phyloP scores from a whole-genome alignment of 2,888 invertebrate species.

The Noctua janthina region DNA sequence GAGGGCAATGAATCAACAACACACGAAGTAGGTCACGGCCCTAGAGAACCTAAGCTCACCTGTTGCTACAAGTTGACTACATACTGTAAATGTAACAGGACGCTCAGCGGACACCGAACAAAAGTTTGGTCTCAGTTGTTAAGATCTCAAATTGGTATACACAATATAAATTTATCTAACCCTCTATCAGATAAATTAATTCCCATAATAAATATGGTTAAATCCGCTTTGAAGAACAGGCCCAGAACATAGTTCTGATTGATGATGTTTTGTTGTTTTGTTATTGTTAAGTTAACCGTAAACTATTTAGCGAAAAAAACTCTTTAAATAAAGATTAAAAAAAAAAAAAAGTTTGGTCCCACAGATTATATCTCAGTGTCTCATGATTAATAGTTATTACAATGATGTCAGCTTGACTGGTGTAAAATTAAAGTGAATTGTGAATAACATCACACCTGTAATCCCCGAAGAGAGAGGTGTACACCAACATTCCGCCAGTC shows the following conservation, averaged over 20 bases:
- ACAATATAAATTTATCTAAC: no score
- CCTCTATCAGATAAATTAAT: no score
- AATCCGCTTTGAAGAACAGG: no score
- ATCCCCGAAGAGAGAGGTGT: no score
- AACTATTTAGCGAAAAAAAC: no score
- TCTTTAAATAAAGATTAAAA: no score
- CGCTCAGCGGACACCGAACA: conserved; percentile 11
- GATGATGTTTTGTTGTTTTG: no score
- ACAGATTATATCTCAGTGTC: conserved; percentile 15
- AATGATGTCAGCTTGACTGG: background rate
- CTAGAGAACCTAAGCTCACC: conserved; percentile 58
- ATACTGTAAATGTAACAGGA: conserved; percentile 50
- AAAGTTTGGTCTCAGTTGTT: conserved; percentile 1
- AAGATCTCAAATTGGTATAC: no score
- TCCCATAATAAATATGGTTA: no score
- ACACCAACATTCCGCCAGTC: no score
- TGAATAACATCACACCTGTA: background rate
- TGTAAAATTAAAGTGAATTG: background rate
- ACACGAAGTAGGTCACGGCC: conserved; percentile 73
- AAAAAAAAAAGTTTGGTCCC: background rate
- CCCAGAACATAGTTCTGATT: no score
- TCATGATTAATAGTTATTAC: conserved; percentile 25
- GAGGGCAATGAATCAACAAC: conserved; percentile 72
- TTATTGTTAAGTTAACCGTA: no score
- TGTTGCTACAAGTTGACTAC: conserved; percentile 62